Evolutionary conservation across 2,888 invertebrate genomes (phyloP), one percentile per base, ranked within the genome.

Genomic region (Sepioteuthis lessoniana): DNA sequence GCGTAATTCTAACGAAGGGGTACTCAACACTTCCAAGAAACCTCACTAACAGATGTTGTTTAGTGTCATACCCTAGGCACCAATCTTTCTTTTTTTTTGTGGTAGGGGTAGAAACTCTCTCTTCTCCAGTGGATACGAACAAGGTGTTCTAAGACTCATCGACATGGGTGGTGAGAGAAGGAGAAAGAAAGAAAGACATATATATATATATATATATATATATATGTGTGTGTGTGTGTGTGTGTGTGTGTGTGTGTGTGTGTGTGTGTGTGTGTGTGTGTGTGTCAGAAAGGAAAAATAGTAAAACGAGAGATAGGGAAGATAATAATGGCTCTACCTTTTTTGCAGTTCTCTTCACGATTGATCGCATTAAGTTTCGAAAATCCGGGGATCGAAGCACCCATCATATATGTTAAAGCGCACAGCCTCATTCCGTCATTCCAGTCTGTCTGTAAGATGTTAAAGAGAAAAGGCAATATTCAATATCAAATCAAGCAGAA

Each of bases 351-450:
- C 28, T 95, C 95, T 31, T 95, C 94, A 46, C 95, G 95, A 90
- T 96, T 95, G 7, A 98, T 98, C 0, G 98, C 98, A 96, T 98
- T 98, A 0, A 98, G 97, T 96, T 98, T 98, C 94, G 99, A 98
- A 94, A 98, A 98, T 25, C 98, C 98, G 0, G 98, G 98, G 0
- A 98, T 98, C 0, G 98, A 98, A 0, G 99, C 99, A 7, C 99
- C 99, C 95, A 99, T 98, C 7, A 99, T 98, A 95, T 98, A 98
- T 31, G 99, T 98, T 94, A 99, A 98, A 96, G 98, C 98, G 96
- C 99, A 99, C 25, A 99, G 98, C 0, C 98, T 98, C 96, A 98
- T 98, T 0, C 99, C 99, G 97, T 99, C 99, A 97, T 99, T 99
- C 99, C 99, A 99, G 96, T 99, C 99, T 95, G 98, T 98, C 99